Evolutionary conservation across 1,140 invertebrate species (phyloP), one percentile per base, ranked within the genome.

Genomic region (Caenorhabditis remanei): DNA sequence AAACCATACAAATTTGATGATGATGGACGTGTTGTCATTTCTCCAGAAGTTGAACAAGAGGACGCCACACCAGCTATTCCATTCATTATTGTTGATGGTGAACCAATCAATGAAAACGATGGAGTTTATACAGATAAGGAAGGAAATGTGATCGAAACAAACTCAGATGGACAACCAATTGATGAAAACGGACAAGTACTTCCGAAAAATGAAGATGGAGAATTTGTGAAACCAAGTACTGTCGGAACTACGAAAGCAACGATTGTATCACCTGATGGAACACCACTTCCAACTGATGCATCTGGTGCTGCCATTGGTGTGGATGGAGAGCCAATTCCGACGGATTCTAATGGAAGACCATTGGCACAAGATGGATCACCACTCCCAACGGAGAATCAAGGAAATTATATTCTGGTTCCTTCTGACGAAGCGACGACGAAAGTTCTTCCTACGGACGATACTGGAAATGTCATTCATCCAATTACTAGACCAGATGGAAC

Each of bases 201-300:
- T 75, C 90, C 89, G n/a, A 92, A 90, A 67, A 88, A 90, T 85
- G 61, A 84, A 48, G 55, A 88, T 9, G 91, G 91, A 2, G 75
- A 87, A 24, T 86, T 53, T 53, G 50, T 88, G 9, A 41, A 61
- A 19, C 86, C 87, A 9, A 55, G 41, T 13, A 8, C 32, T 46
- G 43, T 43, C 24, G 43, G 8, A 63, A 75, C 48, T 56, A 79
- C 21, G 16, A 13, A 83, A 53, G 46, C 48, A 41, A 32, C 53
- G 4, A 58, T 84, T 55, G 53, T 84, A 21, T 53, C 41, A 40
- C 61, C 85, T 41, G 85, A 86, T 79, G 85, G 85, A 48, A 21
- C 50, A 2, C 79, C 83, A 13, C 53, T 90, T 19, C 85, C 85
- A 43, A 90, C 89, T 48, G 90, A 90, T 85, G 58, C 82, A 13